Evolutionary conservation across 1,140 invertebrate genomes (phyloP), one percentile per base, ranked within the genome.

Genomic region (Pemphigus obesinymphae): DNA sequence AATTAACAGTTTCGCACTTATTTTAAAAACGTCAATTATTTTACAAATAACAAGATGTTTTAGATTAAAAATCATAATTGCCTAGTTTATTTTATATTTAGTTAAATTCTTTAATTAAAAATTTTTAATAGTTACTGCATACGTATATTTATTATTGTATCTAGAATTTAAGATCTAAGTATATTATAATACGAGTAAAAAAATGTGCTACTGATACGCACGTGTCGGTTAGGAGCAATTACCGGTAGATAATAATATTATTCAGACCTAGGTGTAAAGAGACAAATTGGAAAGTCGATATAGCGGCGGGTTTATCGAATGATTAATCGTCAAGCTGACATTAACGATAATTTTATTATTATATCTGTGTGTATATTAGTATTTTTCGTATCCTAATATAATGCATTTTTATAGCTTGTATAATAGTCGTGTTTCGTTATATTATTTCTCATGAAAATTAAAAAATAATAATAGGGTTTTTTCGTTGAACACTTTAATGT

Each of bases 241-340:
- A 61, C 75, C 6, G 34, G 53, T 37, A 58, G 75, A n/a, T 23
- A 58, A 50, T 53, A 73, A 31, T 50, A 73, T 73, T 43, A 76
- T 31, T 17, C 31, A 2, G 29, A 34, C 48, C 20, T 13, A 17
- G n/a, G 48, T 53, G 53, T 78, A 58, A 55, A 58, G 53, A 55
- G 53, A 78, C 75, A 78, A 78, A 78, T 78, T 78, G 75, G 75
- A 78, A 78, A 78, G 53, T 37, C 53, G 75, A 78, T 78, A 58
- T 58, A 34, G 6, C 6, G 53, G 43, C 20, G 75, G 75, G 53
- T 15, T 40, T 43, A n/a, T n/a, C 37, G 34, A 55, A 78, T 78
- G 75, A 78, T 78, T 61, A 78, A 78, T 78, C 29, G 34, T 26
- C 23, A 20, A 29, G 23, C 34, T 23, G 53, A 78, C 75, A 78